Conservation (phyloP, 2,113 vertebrate genomes). For the Condylura cristata region DNA sequence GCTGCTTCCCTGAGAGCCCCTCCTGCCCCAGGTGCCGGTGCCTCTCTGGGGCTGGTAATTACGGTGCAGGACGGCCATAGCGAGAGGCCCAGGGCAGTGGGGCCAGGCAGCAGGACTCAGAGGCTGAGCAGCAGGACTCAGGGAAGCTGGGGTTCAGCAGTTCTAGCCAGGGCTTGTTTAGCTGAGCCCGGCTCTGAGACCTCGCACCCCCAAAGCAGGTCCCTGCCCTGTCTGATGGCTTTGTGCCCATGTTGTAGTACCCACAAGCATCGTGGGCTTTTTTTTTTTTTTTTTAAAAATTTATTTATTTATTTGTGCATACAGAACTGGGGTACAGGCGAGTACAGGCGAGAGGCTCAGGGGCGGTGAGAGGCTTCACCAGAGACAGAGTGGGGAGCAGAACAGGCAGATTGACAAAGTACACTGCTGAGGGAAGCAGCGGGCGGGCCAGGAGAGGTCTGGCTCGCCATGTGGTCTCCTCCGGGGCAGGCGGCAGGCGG, state of each 20-base stretch:
- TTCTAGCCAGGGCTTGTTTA: not conserved
- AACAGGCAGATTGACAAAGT: no score
- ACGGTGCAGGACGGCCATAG: conserved; percentile 67
- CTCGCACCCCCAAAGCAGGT: not conserved
- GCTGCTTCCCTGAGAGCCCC: conserved; percentile 81
- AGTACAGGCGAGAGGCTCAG: no score
- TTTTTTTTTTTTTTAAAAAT: no score
- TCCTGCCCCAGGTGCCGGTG: conserved; percentile 78
- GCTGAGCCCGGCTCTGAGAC: not conserved
- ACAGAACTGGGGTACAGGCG: no score
- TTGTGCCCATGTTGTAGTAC: not conserved
- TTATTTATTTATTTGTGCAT: no score
- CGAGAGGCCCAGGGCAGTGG: conserved; percentile 39
- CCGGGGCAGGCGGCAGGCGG: no score
- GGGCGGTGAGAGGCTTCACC: no score
- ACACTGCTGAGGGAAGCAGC: no score
- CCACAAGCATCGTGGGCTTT: not conserved
- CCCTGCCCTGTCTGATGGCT: not conserved
- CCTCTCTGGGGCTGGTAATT: conserved; percentile 78
- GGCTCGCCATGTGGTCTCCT: no score
- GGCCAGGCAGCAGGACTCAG: not conserved
- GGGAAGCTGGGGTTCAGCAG: not conserved
- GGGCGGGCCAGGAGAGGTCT: no score
- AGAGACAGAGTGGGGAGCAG: no score
- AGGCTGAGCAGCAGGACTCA: not conserved